Conservation (phyloP, 1,140 invertebrate species). For the Neocloeon triangulifer region DNA sequence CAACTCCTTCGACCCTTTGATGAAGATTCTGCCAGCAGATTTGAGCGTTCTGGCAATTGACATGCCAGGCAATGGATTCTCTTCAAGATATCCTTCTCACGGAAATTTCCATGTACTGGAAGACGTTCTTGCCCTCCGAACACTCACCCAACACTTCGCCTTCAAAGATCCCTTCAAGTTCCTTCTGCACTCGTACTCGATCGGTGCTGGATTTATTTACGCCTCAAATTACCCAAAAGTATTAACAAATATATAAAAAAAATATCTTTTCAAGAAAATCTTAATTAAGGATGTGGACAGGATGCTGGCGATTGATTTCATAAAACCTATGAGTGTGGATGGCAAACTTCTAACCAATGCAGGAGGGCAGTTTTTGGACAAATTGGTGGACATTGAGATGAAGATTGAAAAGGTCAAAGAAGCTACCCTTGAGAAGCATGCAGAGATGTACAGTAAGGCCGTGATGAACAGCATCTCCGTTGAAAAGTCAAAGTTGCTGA, state of each 20-base stretch:
- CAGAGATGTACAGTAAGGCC: conserved; percentile 27
- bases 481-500: conserved; percentile 26
- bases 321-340: conserved; percentile 23
- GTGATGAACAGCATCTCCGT: too few relatives aligned
- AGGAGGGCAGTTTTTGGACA: conserved; percentile 17
- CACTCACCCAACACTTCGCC: conserved; percentile 33
- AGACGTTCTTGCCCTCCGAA: conserved; percentile 24
- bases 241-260: too few relatives aligned
- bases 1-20: conserved; percentile 23
- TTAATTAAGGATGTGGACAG: too few relatives aligned
- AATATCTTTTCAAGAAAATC: too few relatives aligned
- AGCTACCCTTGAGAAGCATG: conserved; percentile 32
- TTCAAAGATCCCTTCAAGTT: conserved; percentile 48
- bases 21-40: conserved; percentile 30
- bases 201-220: conserved; percentile 29
- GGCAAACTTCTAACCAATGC: conserved; percentile 10
- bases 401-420: conserved; percentile 19
- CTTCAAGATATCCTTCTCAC: conserved; percentile 36
- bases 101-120: conserved; percentile 32
- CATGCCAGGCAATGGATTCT: conserved; percentile 47
- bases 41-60: conserved; percentile 38
- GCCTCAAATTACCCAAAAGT: conserved; percentile 29
- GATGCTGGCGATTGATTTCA: conserved; percentile 33
- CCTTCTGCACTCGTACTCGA: conserved; percentile 41
- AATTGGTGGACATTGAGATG: conserved; percentile 21